A percentile compares a stretch with the other conserved stretches of the same genome.
phyloP scores from a whole-genome alignment of 2,113 vertebrate species.

The Stercorarius parasiticus region DNA sequence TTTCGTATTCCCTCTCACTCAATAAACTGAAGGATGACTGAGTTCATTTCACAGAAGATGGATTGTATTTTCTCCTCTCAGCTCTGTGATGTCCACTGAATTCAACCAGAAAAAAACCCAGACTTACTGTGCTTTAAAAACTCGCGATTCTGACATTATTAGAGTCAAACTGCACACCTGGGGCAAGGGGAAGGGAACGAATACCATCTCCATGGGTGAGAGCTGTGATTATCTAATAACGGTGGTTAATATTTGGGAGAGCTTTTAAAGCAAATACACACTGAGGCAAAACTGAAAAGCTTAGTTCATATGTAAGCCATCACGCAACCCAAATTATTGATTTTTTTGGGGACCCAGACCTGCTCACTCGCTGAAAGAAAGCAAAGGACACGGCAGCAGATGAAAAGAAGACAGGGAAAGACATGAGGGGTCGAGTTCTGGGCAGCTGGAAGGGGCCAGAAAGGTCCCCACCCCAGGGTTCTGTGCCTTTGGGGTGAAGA shows the following conservation, averaged over 20 bases:
- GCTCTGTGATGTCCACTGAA: background rate
- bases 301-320: accelerated
- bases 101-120: background rate
- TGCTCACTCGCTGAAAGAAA: background rate
- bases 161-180: background rate
- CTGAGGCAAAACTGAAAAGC: background rate
- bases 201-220: accelerated
- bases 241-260: background rate
- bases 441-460: background rate
- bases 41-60: constrained; percentile 56
- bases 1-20: constrained; percentile 39
- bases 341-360: background rate
- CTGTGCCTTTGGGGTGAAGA: background rate
- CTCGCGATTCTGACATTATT: background rate
- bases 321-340: background rate
- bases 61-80: constrained; percentile 32
- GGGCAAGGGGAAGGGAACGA: background rate
- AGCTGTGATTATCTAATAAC: background rate
- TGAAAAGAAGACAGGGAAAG: background rate
- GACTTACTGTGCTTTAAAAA: background rate
- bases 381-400: background rate
- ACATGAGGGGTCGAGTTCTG: background rate
- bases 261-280: background rate
- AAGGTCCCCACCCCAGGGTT: background rate
- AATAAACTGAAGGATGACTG: constrained; percentile 44